Percentiles rank a stretch among this genome's conserved stretches.
Evolutionary conservation across 2,113 vertebrate genomes (phyloP).

Genomic region (Macrotis lagotis): DNA sequence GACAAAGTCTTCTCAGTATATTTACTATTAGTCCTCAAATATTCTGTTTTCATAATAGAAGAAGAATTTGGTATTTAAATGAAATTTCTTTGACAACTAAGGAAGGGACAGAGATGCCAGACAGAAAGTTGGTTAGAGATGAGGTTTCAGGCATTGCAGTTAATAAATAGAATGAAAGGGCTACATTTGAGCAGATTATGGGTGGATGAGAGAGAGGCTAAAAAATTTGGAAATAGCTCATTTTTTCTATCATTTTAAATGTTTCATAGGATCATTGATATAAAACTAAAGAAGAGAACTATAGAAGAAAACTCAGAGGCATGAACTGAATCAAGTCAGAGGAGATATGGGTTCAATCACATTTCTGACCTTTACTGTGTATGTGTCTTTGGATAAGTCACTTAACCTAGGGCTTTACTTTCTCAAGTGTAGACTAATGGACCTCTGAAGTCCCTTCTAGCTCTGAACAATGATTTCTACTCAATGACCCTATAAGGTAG

Average conservation of each 20-base stretch:
- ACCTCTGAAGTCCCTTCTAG: background rate
- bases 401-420: background rate
- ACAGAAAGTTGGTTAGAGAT: constrained; percentile 4
- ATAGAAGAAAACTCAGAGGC: background rate
- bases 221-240: constrained; percentile 55
- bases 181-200: constrained; percentile 19
- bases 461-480: background rate
- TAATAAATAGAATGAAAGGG: constrained; percentile 32
- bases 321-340: background rate
- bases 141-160: constrained; percentile 13
- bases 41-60: constrained; percentile 36
- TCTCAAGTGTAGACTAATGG: background rate
- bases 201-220: constrained; percentile 43
- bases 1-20: constrained; percentile 14
- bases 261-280: background rate
- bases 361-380: background rate
- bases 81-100: constrained; percentile 27
- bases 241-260: background rate
- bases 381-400: background rate
- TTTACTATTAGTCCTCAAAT: constrained; percentile 11
- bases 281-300: background rate
- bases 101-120: constrained; percentile 37
- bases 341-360: background rate
- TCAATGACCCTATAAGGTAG: background rate
- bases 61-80: constrained; percentile 30